Base-by-base conservation (phyloP, 2,888 invertebrate genomes). In the Stomorhina lunata region DNA sequence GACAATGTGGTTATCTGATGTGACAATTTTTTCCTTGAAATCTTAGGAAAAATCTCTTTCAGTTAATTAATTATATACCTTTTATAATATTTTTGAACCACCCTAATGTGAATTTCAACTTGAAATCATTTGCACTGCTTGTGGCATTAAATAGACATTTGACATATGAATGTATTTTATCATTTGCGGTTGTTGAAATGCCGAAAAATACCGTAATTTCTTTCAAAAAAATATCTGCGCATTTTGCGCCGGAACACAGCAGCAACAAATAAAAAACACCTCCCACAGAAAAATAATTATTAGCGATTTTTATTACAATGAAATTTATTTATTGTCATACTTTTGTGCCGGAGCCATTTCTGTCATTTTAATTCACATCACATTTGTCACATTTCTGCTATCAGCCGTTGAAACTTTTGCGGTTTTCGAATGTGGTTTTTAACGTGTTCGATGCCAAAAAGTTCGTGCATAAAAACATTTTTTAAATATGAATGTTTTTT, bases 121-220 rank as follows among this genome's bases (percentile, higher is more conserved):
- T 45, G 45, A 76, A 57, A 43, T 55, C 20, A 55, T 63, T 55
- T 68, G 15, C 17, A 20, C 29, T 55, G 73, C 68, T 61, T 15
- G 34, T 55, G 55, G 61, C 68, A 48, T 20, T 32, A 17, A 63
- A 80, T 65, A 75, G 55, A 76, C 65, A 76, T 53, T 25, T 76
- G 80, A 76, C 76, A 81, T 71, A n/a, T n/a, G n/a, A n/a, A n/a
- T n/a, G n/a, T n/a, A 71, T 76, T 71, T 78, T 76, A 76, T 71
- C 59, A 81, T 76, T 76, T 71, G 76, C 32, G 76, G 80, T 76
- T 71, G 69, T 61, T 71, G 57, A 69, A 65, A 71, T 76, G 75
- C 65, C 76, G 71, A 37, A 69, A 53, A 78, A 61, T 27, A 2
- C n/a, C 25, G 10, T 43, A 10, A 3, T 10, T 22, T 25, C 7